Conservation (phyloP, 2,113 vertebrate species). For the Trinectes maculatus region DNA sequence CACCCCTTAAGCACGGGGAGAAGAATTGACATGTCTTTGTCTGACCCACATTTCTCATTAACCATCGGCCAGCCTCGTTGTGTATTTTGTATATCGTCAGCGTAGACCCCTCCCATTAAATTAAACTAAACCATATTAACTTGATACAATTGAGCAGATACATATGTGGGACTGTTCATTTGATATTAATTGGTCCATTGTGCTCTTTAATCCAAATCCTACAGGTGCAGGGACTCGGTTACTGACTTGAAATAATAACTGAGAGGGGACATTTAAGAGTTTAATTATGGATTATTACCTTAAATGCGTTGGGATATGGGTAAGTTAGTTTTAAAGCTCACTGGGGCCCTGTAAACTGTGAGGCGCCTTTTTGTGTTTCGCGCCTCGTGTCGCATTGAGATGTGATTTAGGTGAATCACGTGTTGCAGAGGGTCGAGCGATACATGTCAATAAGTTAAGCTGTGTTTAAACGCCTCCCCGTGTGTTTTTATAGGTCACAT, state of each 20-base stretch:
- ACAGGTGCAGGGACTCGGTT: conserved; percentile 22
- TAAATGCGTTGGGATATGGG: conserved; percentile 27
- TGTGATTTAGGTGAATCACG: conserved; percentile 42
- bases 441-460: neutral
- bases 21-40: conserved; percentile 12
- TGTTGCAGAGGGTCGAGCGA: conserved; percentile 1
- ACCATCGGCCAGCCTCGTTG: conserved; percentile 19
- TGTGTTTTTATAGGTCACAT: neutral
- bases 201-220: conserved; percentile 25
- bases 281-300: conserved; percentile 41
- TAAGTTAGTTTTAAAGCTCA: conserved; percentile 39
- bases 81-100: conserved; percentile 25
- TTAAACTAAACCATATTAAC: conserved; percentile 19
- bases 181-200: conserved; percentile 1
- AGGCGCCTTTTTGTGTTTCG: conserved; percentile 43
- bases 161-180: conserved; percentile 20
- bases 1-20: neutral
- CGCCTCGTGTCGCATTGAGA: conserved; percentile 15
- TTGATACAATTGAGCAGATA: conserved; percentile 20
- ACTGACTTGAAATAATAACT: conserved; percentile 25
- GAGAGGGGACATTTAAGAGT: conserved; percentile 28
- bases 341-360: conserved; percentile 29
- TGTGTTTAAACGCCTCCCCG: neutral
- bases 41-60: conserved; percentile 28
- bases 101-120: neutral